Percentiles rank a stretch among this genome's conserved stretches.
These are phyloP conservation scores for Rhodeus uyekii DNA, from an alignment of 2,797 vertebrate species.

Conservation along the genomic window DNA sequence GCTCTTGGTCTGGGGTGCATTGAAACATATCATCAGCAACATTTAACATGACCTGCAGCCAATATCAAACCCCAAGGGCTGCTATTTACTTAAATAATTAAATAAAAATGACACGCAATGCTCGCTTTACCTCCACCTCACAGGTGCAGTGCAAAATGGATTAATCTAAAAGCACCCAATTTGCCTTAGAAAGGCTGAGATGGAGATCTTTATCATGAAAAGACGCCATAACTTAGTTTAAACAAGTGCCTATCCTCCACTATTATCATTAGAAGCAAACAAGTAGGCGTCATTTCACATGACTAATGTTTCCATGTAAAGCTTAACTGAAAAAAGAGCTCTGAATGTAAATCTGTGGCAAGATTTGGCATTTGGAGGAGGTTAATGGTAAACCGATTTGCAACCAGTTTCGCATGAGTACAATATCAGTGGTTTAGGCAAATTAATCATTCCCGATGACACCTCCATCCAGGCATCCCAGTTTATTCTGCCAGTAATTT, in stretches of 20 bases:
- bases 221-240: not conserved
- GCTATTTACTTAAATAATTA: not conserved
- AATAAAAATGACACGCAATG: not conserved
- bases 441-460: too few relatives aligned
- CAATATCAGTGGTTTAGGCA: too few relatives aligned
- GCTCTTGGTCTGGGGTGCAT: not conserved
- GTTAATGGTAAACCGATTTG: not conserved
- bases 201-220: not conserved
- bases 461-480: not conserved
- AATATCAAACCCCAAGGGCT: too few relatives aligned
- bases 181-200: too few relatives aligned
- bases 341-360: not conserved
- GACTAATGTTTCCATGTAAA: not conserved
- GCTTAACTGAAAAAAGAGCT: not conserved
- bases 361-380: too few relatives aligned
- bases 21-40: not conserved
- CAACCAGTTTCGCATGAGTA: not conserved
- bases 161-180: too few relatives aligned
- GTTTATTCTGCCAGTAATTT: too few relatives aligned
- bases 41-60: not conserved
- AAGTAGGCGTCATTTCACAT: not conserved
- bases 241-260: not conserved
- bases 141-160: not conserved
- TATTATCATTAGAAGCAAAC: not conserved
- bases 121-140: too few relatives aligned